phyloP scores from a whole-genome alignment of 2,797 vertebrate genomes.

The Hyperoplus lanceolatus region DNA sequence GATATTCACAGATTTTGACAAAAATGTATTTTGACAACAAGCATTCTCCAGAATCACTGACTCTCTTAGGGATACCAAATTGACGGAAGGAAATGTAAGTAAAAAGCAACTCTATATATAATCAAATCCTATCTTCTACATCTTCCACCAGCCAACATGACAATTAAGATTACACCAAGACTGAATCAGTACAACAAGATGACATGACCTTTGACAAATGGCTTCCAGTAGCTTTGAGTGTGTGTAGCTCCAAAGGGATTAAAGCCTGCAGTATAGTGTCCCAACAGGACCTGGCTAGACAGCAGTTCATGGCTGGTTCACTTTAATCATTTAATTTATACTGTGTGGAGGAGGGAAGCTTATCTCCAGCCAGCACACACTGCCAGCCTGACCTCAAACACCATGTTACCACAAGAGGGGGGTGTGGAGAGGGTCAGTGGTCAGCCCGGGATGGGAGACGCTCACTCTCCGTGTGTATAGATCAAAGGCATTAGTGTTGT shows the following conservation, averaged over 20 bases:
- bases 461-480: neutral
- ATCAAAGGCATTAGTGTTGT: slow-evolving; percentile 37
- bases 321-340: slow-evolving; percentile 24
- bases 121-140: neutral
- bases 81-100: no score
- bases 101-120: neutral
- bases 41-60: no score
- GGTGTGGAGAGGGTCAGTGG: slow-evolving; percentile 41
- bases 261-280: slow-evolving; percentile 11
- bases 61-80: no score
- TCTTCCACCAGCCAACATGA: neutral
- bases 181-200: neutral
- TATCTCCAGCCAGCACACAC: slow-evolving; percentile 23
- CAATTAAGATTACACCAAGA: neutral
- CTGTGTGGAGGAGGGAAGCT: neutral
- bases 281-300: neutral
- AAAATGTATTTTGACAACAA: no score
- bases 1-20: no score
- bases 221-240: neutral
- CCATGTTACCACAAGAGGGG: slow-evolving; percentile 61
- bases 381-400: slow-evolving; percentile 37
- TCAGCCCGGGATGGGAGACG: slow-evolving; percentile 27
- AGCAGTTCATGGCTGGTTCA: slow-evolving; percentile 10
- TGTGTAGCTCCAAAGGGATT: slow-evolving; percentile 8
- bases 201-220: neutral